Evolutionary conservation across 2,797 vertebrate species (phyloP).

Genomic region (Poecilia velifera): DNA sequence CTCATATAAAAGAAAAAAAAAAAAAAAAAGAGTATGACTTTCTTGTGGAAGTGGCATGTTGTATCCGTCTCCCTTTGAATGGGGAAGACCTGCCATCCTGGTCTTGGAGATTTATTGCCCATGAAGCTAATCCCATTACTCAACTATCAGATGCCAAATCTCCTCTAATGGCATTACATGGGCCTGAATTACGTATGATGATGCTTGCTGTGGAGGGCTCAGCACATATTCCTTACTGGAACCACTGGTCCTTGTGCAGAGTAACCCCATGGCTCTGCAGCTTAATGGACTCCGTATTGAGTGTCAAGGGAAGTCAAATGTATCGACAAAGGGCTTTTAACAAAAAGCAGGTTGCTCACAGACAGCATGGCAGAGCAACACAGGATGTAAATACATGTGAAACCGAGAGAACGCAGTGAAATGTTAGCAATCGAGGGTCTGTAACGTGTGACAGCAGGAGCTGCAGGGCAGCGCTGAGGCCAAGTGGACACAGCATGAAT

Average conservation of each 20-base stretch:
- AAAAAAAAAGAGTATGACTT: constrained; percentile 11
- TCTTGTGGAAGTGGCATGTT: constrained; percentile 21
- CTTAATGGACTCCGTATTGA: constrained; percentile 79
- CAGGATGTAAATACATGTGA: constrained; percentile 64
- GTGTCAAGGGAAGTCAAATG: constrained; percentile 76
- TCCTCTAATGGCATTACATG: constrained; percentile 84
- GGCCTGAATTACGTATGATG: constrained; percentile 77
- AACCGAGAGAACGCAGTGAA: constrained; percentile 27
- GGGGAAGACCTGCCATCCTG: constrained; percentile 66
- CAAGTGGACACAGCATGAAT: constrained; percentile 45
- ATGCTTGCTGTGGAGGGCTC: constrained; percentile 76
- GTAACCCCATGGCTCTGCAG: constrained; percentile 63
- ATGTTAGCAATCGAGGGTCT: constrained; percentile 19
- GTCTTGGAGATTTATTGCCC: constrained; percentile 64
- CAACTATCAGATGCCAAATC: constrained; percentile 89
- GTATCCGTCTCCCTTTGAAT: constrained; percentile 47
- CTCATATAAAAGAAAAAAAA: no score
- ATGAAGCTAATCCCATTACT: constrained; percentile 84
- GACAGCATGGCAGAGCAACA: constrained; percentile 56
- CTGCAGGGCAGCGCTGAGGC: constrained; percentile 22
- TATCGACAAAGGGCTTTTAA: constrained; percentile 79
- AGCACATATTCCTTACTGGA: constrained; percentile 78
- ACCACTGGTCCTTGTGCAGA: constrained; percentile 63
- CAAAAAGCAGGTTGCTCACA: constrained; percentile 73
- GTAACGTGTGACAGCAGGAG: constrained; percentile 3